Conservation (phyloP, 2,113 vertebrate species). For the Amphiprion percula region DNA sequence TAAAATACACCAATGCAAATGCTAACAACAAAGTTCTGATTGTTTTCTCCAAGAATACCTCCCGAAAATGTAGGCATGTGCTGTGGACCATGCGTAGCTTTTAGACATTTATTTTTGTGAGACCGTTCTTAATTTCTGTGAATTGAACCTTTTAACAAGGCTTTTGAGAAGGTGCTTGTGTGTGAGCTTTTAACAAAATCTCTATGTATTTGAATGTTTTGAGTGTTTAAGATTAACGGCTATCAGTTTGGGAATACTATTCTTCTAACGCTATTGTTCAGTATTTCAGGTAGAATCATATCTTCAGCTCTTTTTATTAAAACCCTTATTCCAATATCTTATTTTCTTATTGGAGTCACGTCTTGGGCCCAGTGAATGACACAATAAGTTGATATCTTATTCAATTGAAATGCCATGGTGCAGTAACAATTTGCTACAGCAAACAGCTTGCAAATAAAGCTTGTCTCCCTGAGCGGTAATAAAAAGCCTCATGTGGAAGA, state of each 20-base stretch:
- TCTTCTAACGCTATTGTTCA: conserved; percentile 50
- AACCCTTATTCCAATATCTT: conserved; percentile 70
- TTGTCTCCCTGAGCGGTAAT: conserved; percentile 75
- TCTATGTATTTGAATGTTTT: conserved; percentile 20
- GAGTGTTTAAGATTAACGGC: conserved; percentile 55
- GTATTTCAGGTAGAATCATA: conserved; percentile 58
- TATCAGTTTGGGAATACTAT: conserved; percentile 44
- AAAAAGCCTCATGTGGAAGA: conserved; percentile 73
- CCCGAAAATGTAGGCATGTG: no score
- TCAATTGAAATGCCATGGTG: conserved; percentile 80
- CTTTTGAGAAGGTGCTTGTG: conserved; percentile 14
- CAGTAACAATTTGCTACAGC: conserved; percentile 81
- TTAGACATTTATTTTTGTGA: no score
- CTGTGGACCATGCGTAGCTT: no score
- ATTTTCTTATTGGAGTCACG: conserved; percentile 71
- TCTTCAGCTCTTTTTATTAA: conserved; percentile 74
- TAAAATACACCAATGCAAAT: no score
- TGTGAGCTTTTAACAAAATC: conserved; percentile 20
- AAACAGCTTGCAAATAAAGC: conserved; percentile 84
- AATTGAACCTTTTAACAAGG: not conserved
- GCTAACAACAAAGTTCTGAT: no score
- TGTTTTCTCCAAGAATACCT: no score
- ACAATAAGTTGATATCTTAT: conserved; percentile 80
- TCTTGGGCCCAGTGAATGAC: conserved; percentile 61
- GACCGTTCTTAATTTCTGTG: not conserved